phyloP scores from a whole-genome alignment of 2,888 invertebrate species.

The Dolichopus griseipennis region DNA sequence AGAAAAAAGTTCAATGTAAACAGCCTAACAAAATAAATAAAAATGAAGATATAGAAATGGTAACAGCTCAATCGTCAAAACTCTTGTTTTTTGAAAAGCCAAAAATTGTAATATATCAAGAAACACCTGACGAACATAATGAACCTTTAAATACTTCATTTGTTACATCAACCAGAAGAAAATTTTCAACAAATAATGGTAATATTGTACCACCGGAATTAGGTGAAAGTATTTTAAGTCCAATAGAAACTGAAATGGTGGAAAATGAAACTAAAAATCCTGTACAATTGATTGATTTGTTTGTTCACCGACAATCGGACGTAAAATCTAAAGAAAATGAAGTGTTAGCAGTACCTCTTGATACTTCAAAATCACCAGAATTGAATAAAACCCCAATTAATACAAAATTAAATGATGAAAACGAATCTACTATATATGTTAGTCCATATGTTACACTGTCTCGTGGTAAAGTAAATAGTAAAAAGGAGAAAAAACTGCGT shows the following conservation, averaged over 20 bases:
- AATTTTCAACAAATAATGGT: slow-evolving; percentile 16
- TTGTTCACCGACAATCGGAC: neutral
- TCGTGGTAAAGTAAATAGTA: slow-evolving; percentile 47
- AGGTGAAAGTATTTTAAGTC: neutral
- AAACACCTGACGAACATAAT: slow-evolving; percentile 12
- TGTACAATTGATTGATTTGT: neutral
- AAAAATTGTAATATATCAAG: neutral
- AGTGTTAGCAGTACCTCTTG: neutral
- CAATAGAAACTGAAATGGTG: neutral
- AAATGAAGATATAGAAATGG: neutral
- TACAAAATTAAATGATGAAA: slow-evolving; percentile 10
- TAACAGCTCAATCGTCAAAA: neutral
- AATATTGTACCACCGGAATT: neutral
- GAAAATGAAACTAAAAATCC: neutral
- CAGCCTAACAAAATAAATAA: neutral
- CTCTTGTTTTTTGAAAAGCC: neutral
- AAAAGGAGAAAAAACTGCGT: slow-evolving; percentile 42
- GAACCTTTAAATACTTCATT: slow-evolving; percentile 22
- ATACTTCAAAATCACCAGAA: neutral
- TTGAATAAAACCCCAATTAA: slow-evolving; percentile 9
- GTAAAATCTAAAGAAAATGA: neutral
- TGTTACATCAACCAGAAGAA: slow-evolving; percentile 28
- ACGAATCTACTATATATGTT: slow-evolving; percentile 28
- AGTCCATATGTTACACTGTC: slow-evolving; percentile 47
- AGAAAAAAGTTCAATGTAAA: neutral